Evolutionary conservation across 2,888 invertebrate genomes (phyloP), one percentile per base, ranked within the genome.

Genomic region (Gerris lacustris): DNA sequence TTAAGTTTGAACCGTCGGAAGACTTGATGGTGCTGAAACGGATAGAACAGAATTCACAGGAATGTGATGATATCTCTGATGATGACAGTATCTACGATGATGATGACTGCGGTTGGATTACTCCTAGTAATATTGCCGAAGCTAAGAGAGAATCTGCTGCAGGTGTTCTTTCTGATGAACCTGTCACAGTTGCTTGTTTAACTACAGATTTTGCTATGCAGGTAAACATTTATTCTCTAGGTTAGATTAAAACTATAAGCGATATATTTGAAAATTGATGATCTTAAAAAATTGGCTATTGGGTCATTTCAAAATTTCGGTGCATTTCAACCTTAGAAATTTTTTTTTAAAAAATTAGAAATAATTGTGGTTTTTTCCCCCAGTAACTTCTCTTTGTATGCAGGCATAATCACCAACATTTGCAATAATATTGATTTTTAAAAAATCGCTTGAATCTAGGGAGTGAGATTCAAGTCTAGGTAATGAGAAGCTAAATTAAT

Each of bases 141-240:
- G 86, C 90, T 17, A 91, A 89, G 78, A 88, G 88, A 77, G 86
- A 88, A 78, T 85, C 91, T 79, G 86, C 87, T 75, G 82, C 85
- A 6, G 86, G 87, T 69, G 80, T 80, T 5, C 81, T 86, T 75
- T 87, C 87, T 75, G 87, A 89, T 75, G 87, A 86, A 76, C 78
- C 84, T 69, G 88, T 89, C 0, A 83, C 83, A 75, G 96, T 98
- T 44, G 97, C 94, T 0, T 98, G 98, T 79, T 87, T 99, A 77
- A 96, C 97, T 7, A 94, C 93, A 70, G 99, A 99, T 82, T 99
- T 95, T 84, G 95, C 98, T 0, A 92, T 99, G 87, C 97, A 97
- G 83, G 85, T 85, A 75, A 70, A 9, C 45, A 63, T 31, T 17
- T 43, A 63, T 55, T 55, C 70, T 45, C 4, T n/a, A 17, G 1